Evolutionary conservation across 1,140 invertebrate genomes (phyloP).

Genomic region (Hylaeus anthracinus): DNA sequence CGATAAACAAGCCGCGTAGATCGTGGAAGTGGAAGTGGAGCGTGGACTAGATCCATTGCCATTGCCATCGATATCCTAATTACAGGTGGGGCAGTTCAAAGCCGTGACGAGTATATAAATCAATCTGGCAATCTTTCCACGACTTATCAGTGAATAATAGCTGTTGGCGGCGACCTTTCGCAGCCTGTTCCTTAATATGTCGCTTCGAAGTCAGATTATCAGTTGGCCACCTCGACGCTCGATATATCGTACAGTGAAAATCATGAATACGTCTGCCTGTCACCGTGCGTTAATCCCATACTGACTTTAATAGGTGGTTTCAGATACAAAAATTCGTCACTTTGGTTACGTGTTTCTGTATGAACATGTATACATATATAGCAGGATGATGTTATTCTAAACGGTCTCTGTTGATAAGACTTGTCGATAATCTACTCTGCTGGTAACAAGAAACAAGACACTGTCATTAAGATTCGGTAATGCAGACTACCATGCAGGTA

Average conservation of each 20-base stretch:
- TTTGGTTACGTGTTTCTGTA: too few species aligned
- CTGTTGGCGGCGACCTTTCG: slow-evolving; percentile 3
- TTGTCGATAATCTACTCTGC: too few species aligned
- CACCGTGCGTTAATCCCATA: slow-evolving; percentile 38
- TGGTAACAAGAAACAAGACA: too few species aligned
- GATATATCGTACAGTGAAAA: slow-evolving; percentile 31
- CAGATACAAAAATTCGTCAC: too few species aligned
- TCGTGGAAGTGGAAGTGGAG: neutral
- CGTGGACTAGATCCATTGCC: neutral
- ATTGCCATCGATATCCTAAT: slow-evolving; percentile 20
- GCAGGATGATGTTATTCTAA: too few species aligned
- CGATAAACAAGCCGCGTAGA: too few species aligned
- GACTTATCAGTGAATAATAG: slow-evolving; percentile 35
- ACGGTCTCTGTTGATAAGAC: too few species aligned
- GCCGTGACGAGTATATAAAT: slow-evolving; percentile 24
- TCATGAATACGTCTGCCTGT: slow-evolving; percentile 22
- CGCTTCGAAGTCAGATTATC: slow-evolving; percentile 33
- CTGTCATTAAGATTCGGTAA: too few species aligned
- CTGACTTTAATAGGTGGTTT: neutral
- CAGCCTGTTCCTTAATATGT: neutral
- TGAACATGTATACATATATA: too few species aligned
- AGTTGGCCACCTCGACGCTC: slow-evolving; percentile 6
- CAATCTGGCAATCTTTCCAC: neutral
- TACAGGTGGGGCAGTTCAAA: neutral
- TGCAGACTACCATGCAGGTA: too few species aligned